Percentiles rank a stretch among this genome's conserved stretches.
These are phyloP conservation scores for Drosophila elegans DNA, from an alignment of 1,140 invertebrate genomes.

Conservation along the genomic window DNA sequence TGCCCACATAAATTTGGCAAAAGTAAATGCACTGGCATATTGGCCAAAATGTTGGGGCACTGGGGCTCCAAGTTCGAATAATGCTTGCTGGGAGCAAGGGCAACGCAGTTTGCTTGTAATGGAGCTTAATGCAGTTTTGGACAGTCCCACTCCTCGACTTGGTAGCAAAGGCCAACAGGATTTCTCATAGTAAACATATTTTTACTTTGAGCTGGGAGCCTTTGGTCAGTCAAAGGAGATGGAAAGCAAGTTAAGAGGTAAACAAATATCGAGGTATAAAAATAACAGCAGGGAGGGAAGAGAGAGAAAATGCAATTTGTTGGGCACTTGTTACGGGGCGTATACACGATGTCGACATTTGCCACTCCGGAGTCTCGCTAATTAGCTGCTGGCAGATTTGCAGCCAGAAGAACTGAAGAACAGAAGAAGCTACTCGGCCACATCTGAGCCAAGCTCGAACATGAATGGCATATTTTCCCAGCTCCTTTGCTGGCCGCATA, in stretches of 20 bases:
- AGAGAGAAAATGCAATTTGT: slow-evolving; percentile 60
- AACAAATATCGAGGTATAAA: slow-evolving; percentile 7
- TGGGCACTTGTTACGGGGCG: slow-evolving; percentile 68
- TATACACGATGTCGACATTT: slow-evolving; percentile 78
- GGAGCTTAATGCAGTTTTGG: slow-evolving; percentile 74
- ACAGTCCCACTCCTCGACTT: slow-evolving; percentile 10
- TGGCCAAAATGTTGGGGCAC: slow-evolving; percentile 51
- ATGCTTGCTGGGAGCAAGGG: slow-evolving; percentile 18
- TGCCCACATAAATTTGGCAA: slow-evolving; percentile 73
- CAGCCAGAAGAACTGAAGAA: slow-evolving; percentile 25
- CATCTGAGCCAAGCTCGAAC: slow-evolving; percentile 33
- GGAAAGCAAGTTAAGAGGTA: slow-evolving; percentile 5
- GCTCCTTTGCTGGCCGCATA: slow-evolving; percentile 56
- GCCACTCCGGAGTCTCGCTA: slow-evolving; percentile 63
- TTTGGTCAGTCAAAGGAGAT: slow-evolving; percentile 14
- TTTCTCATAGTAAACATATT: slow-evolving; percentile 65
- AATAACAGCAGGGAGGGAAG: background rate
- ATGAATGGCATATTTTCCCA: slow-evolving; percentile 59
- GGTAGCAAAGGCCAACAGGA: slow-evolving; percentile 37
- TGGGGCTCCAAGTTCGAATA: slow-evolving; percentile 18
- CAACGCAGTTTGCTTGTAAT: slow-evolving; percentile 61
- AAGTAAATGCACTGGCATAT: slow-evolving; percentile 80
- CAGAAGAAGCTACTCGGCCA: slow-evolving; percentile 11
- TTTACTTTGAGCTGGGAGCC: slow-evolving; percentile 34
- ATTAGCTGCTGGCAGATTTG: slow-evolving; percentile 77